Evolutionary conservation across 2,797 vertebrate genomes (phyloP).

Genomic region (Dromococcyx pavoninus): DNA sequence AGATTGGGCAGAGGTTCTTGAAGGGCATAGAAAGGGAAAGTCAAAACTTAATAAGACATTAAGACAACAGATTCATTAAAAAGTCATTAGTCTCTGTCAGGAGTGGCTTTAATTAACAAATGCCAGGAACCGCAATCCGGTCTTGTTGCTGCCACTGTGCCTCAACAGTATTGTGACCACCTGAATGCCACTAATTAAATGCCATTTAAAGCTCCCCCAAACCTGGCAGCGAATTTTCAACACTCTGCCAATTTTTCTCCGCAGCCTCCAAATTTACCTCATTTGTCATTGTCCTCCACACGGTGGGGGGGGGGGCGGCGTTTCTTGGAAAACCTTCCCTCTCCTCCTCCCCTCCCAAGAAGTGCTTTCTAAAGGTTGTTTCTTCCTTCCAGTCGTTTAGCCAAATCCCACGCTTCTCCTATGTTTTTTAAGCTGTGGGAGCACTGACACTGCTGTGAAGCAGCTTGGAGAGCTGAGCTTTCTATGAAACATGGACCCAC

Average conservation of each 20-base stretch:
- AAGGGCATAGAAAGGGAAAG: background rate
- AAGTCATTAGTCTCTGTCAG: conserved; percentile 63
- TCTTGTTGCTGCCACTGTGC: background rate
- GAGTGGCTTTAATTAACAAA: conserved; percentile 68
- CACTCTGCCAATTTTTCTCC: conserved; percentile 39
- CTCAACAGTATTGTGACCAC: conserved; percentile 42
- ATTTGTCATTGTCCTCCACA: conserved; percentile 31
- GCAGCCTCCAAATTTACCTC: conserved; percentile 24
- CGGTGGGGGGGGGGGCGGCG: background rate
- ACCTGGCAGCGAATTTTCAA: conserved; percentile 37
- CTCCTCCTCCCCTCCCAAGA: background rate
- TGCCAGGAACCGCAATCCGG: conserved; percentile 15
- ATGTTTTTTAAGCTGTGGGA: background rate
- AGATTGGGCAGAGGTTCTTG: background rate
- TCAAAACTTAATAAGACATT: conserved; percentile 37
- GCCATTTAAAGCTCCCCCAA: conserved; percentile 56
- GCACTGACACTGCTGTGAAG: accelerated
- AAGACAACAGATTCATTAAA: conserved; percentile 64
- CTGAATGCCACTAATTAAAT: conserved; percentile 67
- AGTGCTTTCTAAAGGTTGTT: background rate
- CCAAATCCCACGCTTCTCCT: background rate
- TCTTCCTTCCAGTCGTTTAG: background rate
- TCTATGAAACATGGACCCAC: accelerated
- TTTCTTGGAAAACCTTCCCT: background rate
- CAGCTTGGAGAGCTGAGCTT: background rate